phyloP scores from a whole-genome alignment of 2,888 invertebrate genomes.

The Chrysomela aeneicollis region DNA sequence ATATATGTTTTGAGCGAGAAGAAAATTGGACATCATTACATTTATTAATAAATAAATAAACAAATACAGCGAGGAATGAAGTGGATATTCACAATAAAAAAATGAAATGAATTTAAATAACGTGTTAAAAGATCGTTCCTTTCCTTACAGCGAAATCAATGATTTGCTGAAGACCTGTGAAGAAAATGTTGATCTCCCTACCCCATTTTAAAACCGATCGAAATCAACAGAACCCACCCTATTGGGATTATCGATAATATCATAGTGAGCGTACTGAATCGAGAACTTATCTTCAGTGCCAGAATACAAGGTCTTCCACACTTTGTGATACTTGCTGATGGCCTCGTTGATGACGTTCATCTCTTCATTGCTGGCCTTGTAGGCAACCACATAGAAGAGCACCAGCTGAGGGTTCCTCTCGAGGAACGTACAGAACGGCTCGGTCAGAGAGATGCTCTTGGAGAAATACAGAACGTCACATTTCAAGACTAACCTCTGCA shows the following conservation, averaged over 20 bases:
- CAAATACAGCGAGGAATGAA: too few species aligned
- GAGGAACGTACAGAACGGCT: slow-evolving; percentile 22
- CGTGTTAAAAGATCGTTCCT: too few species aligned
- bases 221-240: slow-evolving; percentile 31
- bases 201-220: slow-evolving; percentile 16
- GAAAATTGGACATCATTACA: too few species aligned
- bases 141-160: too few species aligned
- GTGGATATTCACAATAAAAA: too few species aligned
- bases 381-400: slow-evolving; percentile 27
- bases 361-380: slow-evolving; percentile 20
- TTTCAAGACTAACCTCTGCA: slow-evolving; percentile 28
- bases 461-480: slow-evolving; percentile 26
- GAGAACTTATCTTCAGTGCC: slow-evolving; percentile 21
- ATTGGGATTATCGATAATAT: slow-evolving; percentile 26
- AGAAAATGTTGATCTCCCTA: too few species aligned
- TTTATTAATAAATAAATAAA: too few species aligned
- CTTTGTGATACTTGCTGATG: slow-evolving; percentile 22
- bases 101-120: too few species aligned
- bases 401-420: slow-evolving; percentile 27
- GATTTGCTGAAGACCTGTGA: too few species aligned
- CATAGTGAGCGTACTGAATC: slow-evolving; percentile 32
- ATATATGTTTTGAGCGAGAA: too few species aligned
- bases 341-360: slow-evolving; percentile 25
- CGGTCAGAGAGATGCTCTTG: neutral
- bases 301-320: slow-evolving; percentile 27